Percentiles rank a stretch among this genome's conserved stretches.
Evolutionary conservation across 92 coral and sea anemone species (phyloP).

Genomic region (Porites rus): DNA sequence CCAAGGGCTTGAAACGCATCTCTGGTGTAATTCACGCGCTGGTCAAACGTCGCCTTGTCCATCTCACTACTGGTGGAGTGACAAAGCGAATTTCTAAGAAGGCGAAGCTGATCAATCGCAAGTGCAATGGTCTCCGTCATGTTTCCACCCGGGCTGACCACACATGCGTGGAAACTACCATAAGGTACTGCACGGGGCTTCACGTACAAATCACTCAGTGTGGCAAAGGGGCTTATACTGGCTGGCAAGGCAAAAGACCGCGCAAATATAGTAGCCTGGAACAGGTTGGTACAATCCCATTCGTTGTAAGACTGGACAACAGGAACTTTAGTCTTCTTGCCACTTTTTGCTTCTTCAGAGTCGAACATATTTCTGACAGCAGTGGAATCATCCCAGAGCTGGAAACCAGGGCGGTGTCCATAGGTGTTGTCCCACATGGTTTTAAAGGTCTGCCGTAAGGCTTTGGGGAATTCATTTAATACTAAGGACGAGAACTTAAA

Average conservation of each 20-base stretch:
- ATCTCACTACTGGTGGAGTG: conserved; percentile 40
- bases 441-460: conserved; percentile 47
- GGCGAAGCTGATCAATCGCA: conserved; percentile 65
- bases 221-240: background rate
- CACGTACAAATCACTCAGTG: conserved; percentile 31
- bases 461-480: conserved; percentile 56
- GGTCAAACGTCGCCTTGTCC: conserved; percentile 40
- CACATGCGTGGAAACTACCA: conserved; percentile 36
- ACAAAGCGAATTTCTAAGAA: conserved; percentile 39
- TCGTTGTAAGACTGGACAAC: conserved; percentile 24
- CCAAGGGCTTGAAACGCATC: conserved; percentile 55
- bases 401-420: conserved; percentile 47
- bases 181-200: conserved; percentile 6
- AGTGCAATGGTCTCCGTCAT: conserved; percentile 49
- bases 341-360: conserved; percentile 1
- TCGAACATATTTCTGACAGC: conserved; percentile 51
- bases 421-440: conserved; percentile 65
- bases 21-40: conserved; percentile 22
- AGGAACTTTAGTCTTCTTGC: background rate
- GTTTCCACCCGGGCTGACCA: conserved; percentile 33
- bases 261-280: conserved; percentile 40
- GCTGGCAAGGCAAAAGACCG: background rate
- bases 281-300: conserved; percentile 48
- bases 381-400: conserved; percentile 70
- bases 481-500: conserved; percentile 66